Base-by-base conservation (phyloP, 2,888 invertebrate species). In the Rhingia rostrata region DNA sequence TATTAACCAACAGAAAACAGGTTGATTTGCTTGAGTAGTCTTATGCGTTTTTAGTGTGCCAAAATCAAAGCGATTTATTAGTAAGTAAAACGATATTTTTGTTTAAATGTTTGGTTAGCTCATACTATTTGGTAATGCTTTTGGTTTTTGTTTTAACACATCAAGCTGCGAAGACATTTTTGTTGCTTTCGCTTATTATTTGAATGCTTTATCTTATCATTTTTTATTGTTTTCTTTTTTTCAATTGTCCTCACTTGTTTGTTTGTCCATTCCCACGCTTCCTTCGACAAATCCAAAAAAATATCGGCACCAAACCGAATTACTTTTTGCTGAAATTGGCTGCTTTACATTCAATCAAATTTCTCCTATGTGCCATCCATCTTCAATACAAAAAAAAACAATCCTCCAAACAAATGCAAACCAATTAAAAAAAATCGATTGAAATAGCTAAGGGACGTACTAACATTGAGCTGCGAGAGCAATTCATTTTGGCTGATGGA, bases 401-500 rank as follows among this genome's bases (percentile, higher is more conserved):
- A 74, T 37, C 37, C 43, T 79, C 73, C 74, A 80, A 83, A 66
- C 63, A 58, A 78, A 83, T 69, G 70, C 79, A 86, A 83, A 69
- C 53, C 30, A 73, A 75, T 70, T 41, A 58, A 63, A 54, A 73
- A 74, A 41, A 72, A 81, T 82, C 74, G 73, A 74, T 84, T 79
- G 61, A 92, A 81, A 88, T 93, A 99, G 99, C 99, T 94, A 98
- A 99, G 94, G 99, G 99, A 94, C 97, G 99, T 93, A 99, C 99
- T 93, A 99, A 99, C 95, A 97, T 99, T 94, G 99, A 99, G 94
- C 95, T 99, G 92, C 95, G 99, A 92, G 99, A 99, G 93, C 97
- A 98, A 94, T 99, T 99, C 94, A 97, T 98, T 92, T 94, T 99
- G 94, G 98, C 99, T 90, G 97, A 98, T 92, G 99, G 99, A 92